Evolutionary conservation across 2,113 vertebrate genomes (phyloP).

Genomic region (Malurus alboscapulatus): DNA sequence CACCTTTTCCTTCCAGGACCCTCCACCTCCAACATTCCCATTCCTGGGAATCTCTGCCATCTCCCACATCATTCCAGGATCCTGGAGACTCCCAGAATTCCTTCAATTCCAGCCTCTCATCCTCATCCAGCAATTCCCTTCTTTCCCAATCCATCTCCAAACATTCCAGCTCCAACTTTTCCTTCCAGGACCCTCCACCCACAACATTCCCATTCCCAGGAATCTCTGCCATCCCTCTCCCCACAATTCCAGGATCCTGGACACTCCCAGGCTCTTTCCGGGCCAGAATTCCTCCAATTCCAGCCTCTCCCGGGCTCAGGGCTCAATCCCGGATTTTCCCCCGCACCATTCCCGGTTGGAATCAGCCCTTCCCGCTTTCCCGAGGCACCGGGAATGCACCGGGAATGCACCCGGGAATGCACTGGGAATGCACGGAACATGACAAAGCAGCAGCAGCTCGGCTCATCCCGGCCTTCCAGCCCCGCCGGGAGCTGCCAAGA

Average conservation of each 20-base stretch:
- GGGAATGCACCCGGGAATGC: no score
- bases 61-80: not conserved
- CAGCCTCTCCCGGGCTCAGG: not conserved
- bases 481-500: not conserved
- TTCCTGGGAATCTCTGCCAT: not conserved
- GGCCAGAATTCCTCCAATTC: not conserved
- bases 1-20: not conserved
- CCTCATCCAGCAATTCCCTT: no score
- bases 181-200: not conserved
- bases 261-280: no score
- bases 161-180: not conserved
- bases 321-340: not conserved
- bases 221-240: not conserved
- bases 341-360: not conserved
- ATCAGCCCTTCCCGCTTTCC: not conserved
- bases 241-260: not conserved
- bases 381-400: not conserved
- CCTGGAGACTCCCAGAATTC: not conserved
- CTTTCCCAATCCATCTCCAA: not conserved
- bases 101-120: not conserved
- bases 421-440: not conserved
- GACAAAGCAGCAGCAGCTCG: not conserved
- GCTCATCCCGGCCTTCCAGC: not conserved
- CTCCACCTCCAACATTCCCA: not conserved
- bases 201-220: not conserved